A percentile compares a stretch with the other conserved stretches of the same genome.
Conservation (phyloP, 2,113 vertebrate genomes). For the Cariama cristata region DNA sequence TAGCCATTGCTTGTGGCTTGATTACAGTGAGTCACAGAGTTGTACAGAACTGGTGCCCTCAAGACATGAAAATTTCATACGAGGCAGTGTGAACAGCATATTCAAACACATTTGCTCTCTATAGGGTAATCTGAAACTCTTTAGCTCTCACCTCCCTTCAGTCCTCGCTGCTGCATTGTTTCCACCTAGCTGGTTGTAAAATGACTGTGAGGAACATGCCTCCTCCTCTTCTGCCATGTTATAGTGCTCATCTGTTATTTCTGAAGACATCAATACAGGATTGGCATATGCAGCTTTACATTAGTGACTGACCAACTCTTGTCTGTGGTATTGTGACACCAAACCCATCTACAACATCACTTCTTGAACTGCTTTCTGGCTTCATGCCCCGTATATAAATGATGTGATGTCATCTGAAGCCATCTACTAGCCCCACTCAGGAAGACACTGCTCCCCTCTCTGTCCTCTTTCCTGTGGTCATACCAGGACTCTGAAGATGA, state of each 20-base stretch:
- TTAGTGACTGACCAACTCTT: neutral
- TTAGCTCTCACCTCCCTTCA: neutral
- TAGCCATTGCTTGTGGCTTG: conserved; percentile 14
- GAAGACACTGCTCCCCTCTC: neutral
- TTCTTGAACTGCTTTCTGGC: neutral
- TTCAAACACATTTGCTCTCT: neutral
- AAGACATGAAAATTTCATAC: conserved; percentile 11
- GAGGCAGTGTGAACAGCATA: neutral
- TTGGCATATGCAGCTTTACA: neutral
- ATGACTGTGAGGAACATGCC: neutral
- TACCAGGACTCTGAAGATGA: neutral
- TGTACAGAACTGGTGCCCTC: neutral
- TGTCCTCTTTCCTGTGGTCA: neutral
- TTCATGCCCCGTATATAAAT: neutral
- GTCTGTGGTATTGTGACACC: neutral
- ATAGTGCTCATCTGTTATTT: neutral
- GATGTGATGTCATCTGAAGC: neutral
- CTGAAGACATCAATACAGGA: neutral
- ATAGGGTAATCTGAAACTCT: neutral
- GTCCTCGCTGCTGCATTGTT: neutral
- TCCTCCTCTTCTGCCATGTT: neutral
- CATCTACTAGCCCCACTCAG: neutral
- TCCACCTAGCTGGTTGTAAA: neutral
- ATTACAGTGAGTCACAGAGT: neutral
- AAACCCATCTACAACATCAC: neutral